Base-by-base conservation (phyloP, 1,140 invertebrate genomes). In the Cotesia glomerata region DNA sequence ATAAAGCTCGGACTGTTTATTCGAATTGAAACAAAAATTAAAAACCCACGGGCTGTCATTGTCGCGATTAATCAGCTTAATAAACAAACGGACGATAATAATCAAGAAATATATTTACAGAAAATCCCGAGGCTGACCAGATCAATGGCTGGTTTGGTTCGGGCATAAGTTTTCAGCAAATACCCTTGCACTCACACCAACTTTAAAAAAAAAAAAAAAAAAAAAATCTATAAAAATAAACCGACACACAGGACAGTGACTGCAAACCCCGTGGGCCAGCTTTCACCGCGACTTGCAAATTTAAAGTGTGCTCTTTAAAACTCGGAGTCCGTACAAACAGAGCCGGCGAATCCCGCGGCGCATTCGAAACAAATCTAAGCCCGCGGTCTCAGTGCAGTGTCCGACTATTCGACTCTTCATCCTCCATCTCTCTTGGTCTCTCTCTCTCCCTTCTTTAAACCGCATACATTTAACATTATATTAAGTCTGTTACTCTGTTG, bases 281-380 rank as follows among this genome's bases (percentile, higher is more conserved):
- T 82, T 81, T 79, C 78, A 77, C 78, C 71, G 71, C 58, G 78
- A 81, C 80, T 81, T 81, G 77, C 80, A 81, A 82, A 82, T 81
- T 81, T 82, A 76, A 67, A 75, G 70, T 71, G 70, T 63, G 61
- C 39, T 45, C 39, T 45, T 39, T 39, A 39, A 45, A 45, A 45
- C 39, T 45, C 8, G 7, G 1, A 11, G 39, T 45, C 74, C 75
- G 73, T 69, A 62, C 45, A 49, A 51, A 62, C 56, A 54, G 26
- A 63, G 69, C 39, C 68, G 35, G n/a, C 35, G 62, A 45, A 69
- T 64, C 39, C 61, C 26, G 61, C 59, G 58, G 69, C 14, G 59
- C 69, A 71, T 71, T 71, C 69, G 69, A 71, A 63, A 59, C 69
- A 63, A 71, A 71, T 73, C 70, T 67, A 74, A 59, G 61, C 51